Base-by-base conservation (phyloP, 1,140 invertebrate species). In the Sipha flava region DNA sequence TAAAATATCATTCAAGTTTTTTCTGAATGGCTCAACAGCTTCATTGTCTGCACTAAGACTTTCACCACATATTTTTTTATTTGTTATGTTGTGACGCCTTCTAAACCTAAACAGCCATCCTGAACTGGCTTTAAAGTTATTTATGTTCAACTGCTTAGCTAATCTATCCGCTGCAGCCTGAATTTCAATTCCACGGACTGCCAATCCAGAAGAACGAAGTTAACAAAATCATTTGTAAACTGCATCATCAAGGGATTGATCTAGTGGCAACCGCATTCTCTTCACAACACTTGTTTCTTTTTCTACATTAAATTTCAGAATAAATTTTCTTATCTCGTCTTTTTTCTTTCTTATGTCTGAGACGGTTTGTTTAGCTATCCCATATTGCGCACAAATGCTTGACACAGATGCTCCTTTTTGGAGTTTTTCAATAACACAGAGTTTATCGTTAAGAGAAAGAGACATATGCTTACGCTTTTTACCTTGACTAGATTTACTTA, bases 51-150 rank as follows among this genome's bases (percentile, higher is more conserved):
- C 85, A 73, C 80, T 80, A 12, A 80, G 82, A 83, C 82, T 82
- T 84, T 85, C 84, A 29, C 84, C 83, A 79, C 82, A 84, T 73
- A 84, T 66, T 54, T 68, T 73, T 73, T 47, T 49, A 37, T 49
- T 49, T 49, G 43, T 72, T 47, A 81, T 80, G 73, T 82, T 82
- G 73, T 85, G 81, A 34, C 83, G 80, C 70, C 83, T 84, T 79
- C 84, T 84, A 80, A 84, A 86, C 81, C 84, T 84, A 40, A 83
- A 73, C 62, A 85, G 77, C 85, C 86, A 86, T 49, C 85, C 85
- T 82, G 84, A 82, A 80, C 84, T 85, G 57, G 84, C 85, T 34
- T 72, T 75, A 83, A 86, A 86, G 66, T 83, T 82, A 52, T 73
- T 59, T 75, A 80, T 57, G 81, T 82, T 59, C 82, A 79, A 79